Base-by-base conservation (phyloP, 2,888 invertebrate species). In the Caenorhabditis panamensis region DNA sequence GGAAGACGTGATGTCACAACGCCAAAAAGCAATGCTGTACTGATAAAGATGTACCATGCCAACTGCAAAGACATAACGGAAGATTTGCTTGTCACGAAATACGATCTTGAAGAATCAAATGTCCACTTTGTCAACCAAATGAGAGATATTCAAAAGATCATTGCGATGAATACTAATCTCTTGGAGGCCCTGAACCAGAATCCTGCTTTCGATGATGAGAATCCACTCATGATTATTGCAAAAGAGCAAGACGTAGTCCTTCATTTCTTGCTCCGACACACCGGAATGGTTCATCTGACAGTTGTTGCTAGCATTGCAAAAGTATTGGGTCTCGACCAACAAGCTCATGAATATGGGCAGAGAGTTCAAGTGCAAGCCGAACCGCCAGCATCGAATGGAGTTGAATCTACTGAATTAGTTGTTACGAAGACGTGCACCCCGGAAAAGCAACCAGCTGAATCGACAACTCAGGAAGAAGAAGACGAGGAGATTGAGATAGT, bases 401-500 rank as follows among this genome's bases (percentile, higher is more conserved):
- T 18, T 36, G n/a, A n/a, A n/a, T 16, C 44, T 44, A 3, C 59
- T 59, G 11, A 59, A 58, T 16, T 31, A 49, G 56, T 37, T 13
- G 24, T 16, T 8, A 26, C 5, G 28, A 59, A 47, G 66, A 47
- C 28, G 20, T 26, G 11, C 56, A 61, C 16, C 62, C 61, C 22
- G 53, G 31, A 13, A 37, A 37, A 26, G 13, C 6, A 2, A 37
- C 49, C 20, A 5, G 51, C n/a, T n/a, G n/a, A n/a, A n/a, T n/a
- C n/a, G n/a, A n/a, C n/a, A n/a, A n/a, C n/a, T n/a, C n/a, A 66
- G n/a, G 62, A 72, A 18, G 73, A 73, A 18, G 66, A 66, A 1
- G 73, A 73, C 22, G 73, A 73, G 22, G 73, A 59, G 9, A 58
- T 66, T 20, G 59, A 66, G 20, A 66, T 75, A 51, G 41, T 75